phyloP scores from a whole-genome alignment of 2,113 vertebrate genomes.

The Hyaena hyaena region DNA sequence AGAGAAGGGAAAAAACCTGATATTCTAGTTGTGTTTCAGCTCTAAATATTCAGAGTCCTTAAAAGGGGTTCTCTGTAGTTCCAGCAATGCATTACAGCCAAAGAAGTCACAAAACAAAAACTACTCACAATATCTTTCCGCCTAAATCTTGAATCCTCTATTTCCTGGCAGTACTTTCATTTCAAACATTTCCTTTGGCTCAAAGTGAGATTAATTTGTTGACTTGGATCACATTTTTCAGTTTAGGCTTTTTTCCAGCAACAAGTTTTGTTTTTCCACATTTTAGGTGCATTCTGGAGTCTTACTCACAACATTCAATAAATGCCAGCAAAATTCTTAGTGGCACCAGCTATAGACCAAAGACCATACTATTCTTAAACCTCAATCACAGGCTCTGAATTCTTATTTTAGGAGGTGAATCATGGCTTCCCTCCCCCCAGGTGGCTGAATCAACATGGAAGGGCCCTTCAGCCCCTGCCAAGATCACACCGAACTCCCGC shows the following conservation, averaged over 20 bases:
- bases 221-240: conserved; percentile 74
- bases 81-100: neutral
- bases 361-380: conserved; percentile 47
- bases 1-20: neutral
- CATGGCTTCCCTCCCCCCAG: neutral
- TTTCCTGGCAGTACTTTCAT: conserved; percentile 65
- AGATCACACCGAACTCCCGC: neutral
- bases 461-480: neutral
- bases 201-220: conserved; percentile 71
- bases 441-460: neutral
- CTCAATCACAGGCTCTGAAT: conserved; percentile 2
- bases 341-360: conserved; percentile 54
- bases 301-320: conserved; percentile 65
- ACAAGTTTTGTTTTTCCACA: conserved; percentile 74
- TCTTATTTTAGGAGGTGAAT: conserved; percentile 36
- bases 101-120: neutral
- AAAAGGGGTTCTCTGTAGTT: neutral
- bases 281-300: conserved; percentile 74
- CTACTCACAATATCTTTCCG: neutral
- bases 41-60: neutral
- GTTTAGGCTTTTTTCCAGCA: conserved; percentile 73
- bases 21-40: neutral
- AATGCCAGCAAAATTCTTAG: conserved; percentile 55
- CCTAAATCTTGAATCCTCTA: conserved; percentile 27
- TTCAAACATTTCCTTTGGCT: conserved; percentile 71